Evolutionary conservation across 2,797 vertebrate species (phyloP).

Genomic region (Lerista edwardsae): DNA sequence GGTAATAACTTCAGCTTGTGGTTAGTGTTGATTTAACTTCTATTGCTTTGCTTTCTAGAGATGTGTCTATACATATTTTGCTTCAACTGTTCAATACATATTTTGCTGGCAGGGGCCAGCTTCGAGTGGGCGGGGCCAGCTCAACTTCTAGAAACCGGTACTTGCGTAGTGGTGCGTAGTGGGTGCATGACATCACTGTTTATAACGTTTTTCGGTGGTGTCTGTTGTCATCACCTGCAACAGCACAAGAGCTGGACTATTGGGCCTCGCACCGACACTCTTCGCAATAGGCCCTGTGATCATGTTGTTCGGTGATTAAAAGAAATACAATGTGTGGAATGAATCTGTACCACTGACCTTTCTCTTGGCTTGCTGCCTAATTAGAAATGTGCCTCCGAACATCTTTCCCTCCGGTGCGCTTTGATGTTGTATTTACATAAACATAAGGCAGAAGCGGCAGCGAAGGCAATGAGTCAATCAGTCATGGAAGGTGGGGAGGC

Average conservation of each 20-base stretch:
- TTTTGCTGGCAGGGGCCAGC: too few species aligned
- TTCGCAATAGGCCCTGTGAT: background rate
- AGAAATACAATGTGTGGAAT: background rate
- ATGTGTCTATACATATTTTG: too few species aligned
- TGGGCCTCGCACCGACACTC: background rate
- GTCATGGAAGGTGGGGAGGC: constrained; percentile 21
- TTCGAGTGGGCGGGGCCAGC: too few species aligned
- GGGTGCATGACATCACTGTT: background rate
- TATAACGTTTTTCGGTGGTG: background rate
- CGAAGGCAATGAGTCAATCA: constrained; percentile 14
- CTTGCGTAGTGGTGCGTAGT: too few species aligned
- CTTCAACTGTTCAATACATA: too few species aligned
- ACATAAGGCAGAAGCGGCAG: constrained; percentile 9
- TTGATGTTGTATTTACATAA: constrained; percentile 42
- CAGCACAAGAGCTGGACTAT: background rate
- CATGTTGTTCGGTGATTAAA: constrained; percentile 24
- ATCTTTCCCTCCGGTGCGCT: constrained; percentile 41
- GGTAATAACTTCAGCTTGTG: too few species aligned
- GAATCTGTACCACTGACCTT: constrained; percentile 11
- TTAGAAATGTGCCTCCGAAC: constrained; percentile 30
- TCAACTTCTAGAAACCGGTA: too few species aligned
- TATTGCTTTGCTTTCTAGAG: too few species aligned
- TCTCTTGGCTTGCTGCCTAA: constrained; percentile 39
- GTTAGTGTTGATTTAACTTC: too few species aligned
- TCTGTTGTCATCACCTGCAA: background rate